Conservation (phyloP, 2,797 vertebrate species). For the Mycteria americana region DNA sequence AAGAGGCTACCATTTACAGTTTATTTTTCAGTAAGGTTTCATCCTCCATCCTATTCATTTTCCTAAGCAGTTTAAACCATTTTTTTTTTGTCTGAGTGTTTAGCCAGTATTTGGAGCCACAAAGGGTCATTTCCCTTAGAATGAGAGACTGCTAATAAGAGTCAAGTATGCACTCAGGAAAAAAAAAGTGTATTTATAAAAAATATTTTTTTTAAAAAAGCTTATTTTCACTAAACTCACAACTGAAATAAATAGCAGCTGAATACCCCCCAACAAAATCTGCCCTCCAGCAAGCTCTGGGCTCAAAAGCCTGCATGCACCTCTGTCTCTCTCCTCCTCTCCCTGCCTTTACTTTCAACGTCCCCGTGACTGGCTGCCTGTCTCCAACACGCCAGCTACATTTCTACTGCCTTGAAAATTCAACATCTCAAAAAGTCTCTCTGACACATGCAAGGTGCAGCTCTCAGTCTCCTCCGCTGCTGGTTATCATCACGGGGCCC, state of each 20-base stretch:
- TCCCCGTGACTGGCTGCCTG: neutral
- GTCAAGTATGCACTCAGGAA: neutral
- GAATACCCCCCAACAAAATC: neutral
- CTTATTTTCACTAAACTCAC: neutral
- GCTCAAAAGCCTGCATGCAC: neutral
- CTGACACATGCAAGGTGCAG: neutral
- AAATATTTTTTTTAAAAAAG: rapidly evolving
- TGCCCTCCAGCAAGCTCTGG: neutral
- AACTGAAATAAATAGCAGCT: neutral
- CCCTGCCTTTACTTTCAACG: neutral
- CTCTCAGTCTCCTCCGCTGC: neutral
- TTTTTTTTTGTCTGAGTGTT: neutral
- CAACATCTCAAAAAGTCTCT: neutral
- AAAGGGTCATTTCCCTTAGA: neutral
- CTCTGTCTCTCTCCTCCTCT: neutral
- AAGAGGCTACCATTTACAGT: neutral
- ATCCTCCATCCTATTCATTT: neutral
- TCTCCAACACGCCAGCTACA: neutral
- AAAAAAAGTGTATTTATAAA: neutral
- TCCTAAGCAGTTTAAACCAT: neutral
- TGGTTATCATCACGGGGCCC: neutral
- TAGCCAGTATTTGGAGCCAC: neutral
- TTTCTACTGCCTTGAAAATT: neutral
- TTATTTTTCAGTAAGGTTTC: neutral
- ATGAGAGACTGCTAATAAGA: neutral